Percentiles rank a stretch among this genome's conserved stretches.
phyloP scores from a whole-genome alignment of 2,113 vertebrate genomes.

The Dicerorhinus sumatrensis region DNA sequence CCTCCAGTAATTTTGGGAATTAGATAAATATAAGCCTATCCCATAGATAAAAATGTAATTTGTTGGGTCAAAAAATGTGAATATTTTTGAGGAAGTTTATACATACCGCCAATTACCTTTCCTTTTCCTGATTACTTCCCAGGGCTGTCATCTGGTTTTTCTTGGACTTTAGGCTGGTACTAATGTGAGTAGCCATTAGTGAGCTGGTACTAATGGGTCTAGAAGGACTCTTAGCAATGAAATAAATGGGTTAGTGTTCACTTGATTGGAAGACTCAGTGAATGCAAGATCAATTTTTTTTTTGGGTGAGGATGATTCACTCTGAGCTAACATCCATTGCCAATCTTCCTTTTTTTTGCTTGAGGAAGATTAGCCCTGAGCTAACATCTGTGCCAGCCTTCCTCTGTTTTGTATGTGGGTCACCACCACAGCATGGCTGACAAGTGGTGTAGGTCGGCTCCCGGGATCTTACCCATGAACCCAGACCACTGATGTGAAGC shows the following conservation, averaged over 20 bases:
- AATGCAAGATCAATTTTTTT: not conserved
- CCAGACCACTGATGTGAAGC: no score
- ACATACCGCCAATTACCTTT: not conserved
- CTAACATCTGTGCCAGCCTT: no score
- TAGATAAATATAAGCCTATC: not conserved
- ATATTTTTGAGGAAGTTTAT: not conserved
- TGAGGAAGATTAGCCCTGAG: no score
- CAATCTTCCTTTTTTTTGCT: not conserved
- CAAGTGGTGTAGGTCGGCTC: no score
- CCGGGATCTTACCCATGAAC: no score
- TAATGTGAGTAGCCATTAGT: not conserved
- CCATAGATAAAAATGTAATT: constrained; percentile 1
- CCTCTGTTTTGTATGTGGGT: no score
- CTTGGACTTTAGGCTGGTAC: not conserved
- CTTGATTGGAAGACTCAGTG: not conserved
- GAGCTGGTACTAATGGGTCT: not conserved
- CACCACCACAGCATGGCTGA: no score
- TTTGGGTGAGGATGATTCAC: not conserved
- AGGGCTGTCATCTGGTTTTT: not conserved
- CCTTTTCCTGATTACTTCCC: not conserved
- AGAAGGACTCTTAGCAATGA: not conserved
- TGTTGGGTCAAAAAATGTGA: not conserved
- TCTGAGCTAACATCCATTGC: no score
- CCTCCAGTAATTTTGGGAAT: not conserved
- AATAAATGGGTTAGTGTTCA: not conserved